These are phyloP conservation scores for Polypterus senegalus DNA, from an alignment of 2,113 vertebrate species.

Conservation along the genomic window DNA sequence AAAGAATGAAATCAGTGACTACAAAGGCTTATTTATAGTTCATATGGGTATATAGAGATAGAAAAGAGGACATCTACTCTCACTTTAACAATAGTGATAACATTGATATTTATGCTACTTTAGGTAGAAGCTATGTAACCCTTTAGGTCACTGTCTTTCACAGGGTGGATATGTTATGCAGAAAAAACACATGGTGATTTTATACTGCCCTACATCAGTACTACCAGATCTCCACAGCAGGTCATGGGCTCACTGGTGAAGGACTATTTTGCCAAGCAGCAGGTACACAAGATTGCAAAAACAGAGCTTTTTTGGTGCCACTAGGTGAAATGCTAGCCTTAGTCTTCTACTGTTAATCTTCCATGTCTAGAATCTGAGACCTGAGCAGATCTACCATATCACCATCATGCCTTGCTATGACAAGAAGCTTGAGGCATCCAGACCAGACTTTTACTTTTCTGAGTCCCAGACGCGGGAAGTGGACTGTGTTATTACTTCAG, in stretches of 20 bases:
- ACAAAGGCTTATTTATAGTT: neutral
- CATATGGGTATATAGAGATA: too few relatives aligned
- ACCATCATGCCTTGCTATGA: constrained; percentile 95
- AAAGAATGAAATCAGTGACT: neutral
- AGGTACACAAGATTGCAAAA: constrained; percentile 42
- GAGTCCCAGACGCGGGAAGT: constrained; percentile 75
- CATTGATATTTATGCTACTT: too few relatives aligned
- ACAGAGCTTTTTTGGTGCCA: too few relatives aligned
- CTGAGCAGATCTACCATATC: constrained; percentile 74
- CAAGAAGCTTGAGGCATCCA: constrained; percentile 91
- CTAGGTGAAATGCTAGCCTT: too few relatives aligned
- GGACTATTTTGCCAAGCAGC: constrained; percentile 62
- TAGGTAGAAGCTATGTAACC: too few relatives aligned
- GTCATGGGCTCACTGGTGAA: constrained; percentile 92
- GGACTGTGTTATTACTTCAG: constrained; percentile 92
- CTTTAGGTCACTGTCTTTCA: too few relatives aligned
- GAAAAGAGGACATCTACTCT: too few relatives aligned
- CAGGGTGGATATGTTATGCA: constrained; percentile 96
- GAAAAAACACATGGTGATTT: constrained; percentile 86
- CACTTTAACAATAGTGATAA: too few relatives aligned
- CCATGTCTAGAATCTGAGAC: constrained; percentile 46
- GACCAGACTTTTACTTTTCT: constrained; percentile 71
- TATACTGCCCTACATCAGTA: constrained; percentile 80
- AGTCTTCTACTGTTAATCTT: too few relatives aligned
- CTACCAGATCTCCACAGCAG: constrained; percentile 82